phyloP scores from a whole-genome alignment of 2,888 invertebrate genomes.

The Galerucella nymphaeae region DNA sequence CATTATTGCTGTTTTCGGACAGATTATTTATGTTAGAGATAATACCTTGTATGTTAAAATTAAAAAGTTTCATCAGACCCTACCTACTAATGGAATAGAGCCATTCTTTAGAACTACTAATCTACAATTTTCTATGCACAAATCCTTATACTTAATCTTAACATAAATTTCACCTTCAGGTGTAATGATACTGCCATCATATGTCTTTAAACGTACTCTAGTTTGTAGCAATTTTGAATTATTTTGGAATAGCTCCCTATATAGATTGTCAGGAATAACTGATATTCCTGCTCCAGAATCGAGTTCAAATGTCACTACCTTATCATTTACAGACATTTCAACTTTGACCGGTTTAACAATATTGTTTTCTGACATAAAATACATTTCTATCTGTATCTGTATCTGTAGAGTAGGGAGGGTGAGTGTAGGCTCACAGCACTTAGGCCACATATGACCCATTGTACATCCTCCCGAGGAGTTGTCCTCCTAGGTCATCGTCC shows the following conservation, averaged over 20 bases:
- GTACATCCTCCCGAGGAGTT: too few species aligned
- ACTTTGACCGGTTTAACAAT: conserved; percentile 25
- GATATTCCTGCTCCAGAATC: background rate
- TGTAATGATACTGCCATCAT: background rate
- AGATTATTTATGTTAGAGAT: conserved; percentile 16
- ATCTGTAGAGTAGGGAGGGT: too few species aligned
- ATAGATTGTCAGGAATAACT: background rate
- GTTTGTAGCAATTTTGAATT: background rate
- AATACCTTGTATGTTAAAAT: conserved; percentile 9
- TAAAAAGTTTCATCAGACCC: conserved; percentile 24
- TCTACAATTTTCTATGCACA: conserved; percentile 11
- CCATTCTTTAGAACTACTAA: conserved; percentile 26
- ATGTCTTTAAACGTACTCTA: background rate
- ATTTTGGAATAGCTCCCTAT: background rate
- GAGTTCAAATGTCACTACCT: background rate
- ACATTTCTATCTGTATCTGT: conserved; percentile 25
- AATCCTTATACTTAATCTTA: conserved; percentile 13
- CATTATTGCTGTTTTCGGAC: too few species aligned
- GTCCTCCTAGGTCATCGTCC: too few species aligned
- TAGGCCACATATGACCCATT: too few species aligned
- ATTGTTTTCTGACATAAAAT: conserved; percentile 18
- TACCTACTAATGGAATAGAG: conserved; percentile 25
- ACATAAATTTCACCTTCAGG: conserved; percentile 27
- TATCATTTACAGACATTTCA: conserved; percentile 4
- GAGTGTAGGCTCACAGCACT: too few species aligned